Base-by-base conservation (phyloP, 2,888 invertebrate genomes). In the Alloscopus bannaensis region DNA sequence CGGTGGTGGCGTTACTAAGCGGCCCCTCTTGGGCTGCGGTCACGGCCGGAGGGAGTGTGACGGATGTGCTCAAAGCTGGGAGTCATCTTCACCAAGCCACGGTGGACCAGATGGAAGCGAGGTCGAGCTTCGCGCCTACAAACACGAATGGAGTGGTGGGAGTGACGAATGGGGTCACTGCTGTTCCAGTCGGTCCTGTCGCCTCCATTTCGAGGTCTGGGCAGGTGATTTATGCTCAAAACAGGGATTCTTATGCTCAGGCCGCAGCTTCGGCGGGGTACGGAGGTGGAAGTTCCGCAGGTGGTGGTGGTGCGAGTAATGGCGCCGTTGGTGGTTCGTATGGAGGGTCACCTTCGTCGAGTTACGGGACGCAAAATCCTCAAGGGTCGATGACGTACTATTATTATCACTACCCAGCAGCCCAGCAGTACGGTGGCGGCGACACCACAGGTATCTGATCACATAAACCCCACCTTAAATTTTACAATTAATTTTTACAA, bases 351-450 rank as follows among this genome's bases (percentile, higher is more conserved):
- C 59, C 76, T 50, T 28, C 29, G 26, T 57, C 57, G 29, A 24
- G 24, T 22, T 50, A 50, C 36, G 71, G 73, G 18, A 36, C 64
- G 16, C 72, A 62, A 40, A 42, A 65, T 40, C 80, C 69, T n/a
- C 75, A 84, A 45, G 71, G 75, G 0, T 82, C 83, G 22, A 85
- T 84, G 85, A 85, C 85, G 3, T 85, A 85, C 70, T 85, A 85
- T 40, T 85, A 85, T 52, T 85, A 84, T 36, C 84, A 85, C 55
- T 85, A 84, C 73, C 84, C 76, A 8, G 42, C 64, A 24, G 62
- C 47, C 6, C 73, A 77, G 26, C 40, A 81, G 47, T 66, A 72
- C 29, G 78, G 69, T 45, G 79, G 78, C 8, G 84, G 78, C 13
- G 84, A 83, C 18, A 47, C 77, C 0, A 84, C 85, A 13, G 84